Conservation (phyloP, 2,797 vertebrate species). For the Yasuhikotakia modesta region DNA sequence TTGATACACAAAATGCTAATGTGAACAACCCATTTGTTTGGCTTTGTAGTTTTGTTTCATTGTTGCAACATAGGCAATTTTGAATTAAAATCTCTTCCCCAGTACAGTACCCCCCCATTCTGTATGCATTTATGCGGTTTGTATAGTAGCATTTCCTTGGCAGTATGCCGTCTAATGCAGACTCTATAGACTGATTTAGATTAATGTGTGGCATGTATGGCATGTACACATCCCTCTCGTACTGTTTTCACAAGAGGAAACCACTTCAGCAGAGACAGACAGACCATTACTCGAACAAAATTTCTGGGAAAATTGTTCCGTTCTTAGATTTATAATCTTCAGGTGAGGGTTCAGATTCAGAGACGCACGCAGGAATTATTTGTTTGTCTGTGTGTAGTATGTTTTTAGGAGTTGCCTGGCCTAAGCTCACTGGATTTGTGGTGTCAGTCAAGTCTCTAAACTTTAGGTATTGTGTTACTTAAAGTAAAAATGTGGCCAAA, state of each 20-base stretch:
- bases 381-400: neutral
- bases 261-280: neutral
- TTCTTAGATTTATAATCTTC: constrained; percentile 37
- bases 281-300: constrained; percentile 4
- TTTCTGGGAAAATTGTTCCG: constrained; percentile 39
- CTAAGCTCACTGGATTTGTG: neutral
- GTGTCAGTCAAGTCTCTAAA: neutral
- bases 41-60: neutral
- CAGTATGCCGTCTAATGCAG: neutral
- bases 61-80: neutral
- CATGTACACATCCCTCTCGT: constrained; percentile 7
- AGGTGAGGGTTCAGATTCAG: constrained; percentile 11
- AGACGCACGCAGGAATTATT: neutral
- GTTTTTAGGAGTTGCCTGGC: neutral
- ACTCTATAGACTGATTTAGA: constrained; percentile 3
- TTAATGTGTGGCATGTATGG: constrained; percentile 23
- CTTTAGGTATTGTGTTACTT: neutral
- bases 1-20: no score
- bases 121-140: neutral
- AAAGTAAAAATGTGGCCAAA: neutral
- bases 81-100: neutral
- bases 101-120: neutral
- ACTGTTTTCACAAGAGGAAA: constrained; percentile 24
- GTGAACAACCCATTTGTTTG: neutral
- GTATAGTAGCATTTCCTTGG: constrained; percentile 6